Conservation (phyloP, 2,113 vertebrate genomes). For the Cyrtonyx montezumae region DNA sequence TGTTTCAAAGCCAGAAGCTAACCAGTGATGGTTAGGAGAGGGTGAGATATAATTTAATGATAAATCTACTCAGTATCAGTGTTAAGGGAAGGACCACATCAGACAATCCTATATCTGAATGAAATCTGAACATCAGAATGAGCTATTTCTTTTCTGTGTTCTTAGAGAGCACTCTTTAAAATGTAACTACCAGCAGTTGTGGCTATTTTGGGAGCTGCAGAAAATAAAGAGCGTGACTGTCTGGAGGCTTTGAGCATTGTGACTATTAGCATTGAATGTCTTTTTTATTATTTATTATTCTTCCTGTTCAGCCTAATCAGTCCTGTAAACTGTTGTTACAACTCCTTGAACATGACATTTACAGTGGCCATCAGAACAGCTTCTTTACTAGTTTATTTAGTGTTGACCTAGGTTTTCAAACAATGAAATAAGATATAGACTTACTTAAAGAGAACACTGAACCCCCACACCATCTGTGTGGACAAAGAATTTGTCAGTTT, state of each 20-base stretch:
- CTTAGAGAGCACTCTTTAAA: not conserved
- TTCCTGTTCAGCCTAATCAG: not conserved
- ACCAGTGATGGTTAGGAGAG: not conserved
- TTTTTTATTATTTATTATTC: not conserved
- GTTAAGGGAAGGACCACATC: not conserved
- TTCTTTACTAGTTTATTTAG: not conserved
- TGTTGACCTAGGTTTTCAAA: constrained; percentile 15
- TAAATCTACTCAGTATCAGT: not conserved
- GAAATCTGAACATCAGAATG: not conserved
- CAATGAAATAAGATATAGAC: not conserved
- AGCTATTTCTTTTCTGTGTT: not conserved
- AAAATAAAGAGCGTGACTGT: not conserved
- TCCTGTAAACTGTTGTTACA: not conserved
- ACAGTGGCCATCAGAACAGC: not conserved
- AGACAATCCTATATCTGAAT: not conserved
- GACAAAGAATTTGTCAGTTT: not conserved
- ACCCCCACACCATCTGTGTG: constrained; percentile 44
- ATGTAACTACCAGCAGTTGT: not conserved
- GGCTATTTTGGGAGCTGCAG: not conserved
- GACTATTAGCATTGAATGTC: not conserved
- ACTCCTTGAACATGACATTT: not conserved
- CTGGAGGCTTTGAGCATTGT: not conserved
- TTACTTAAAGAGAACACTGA: constrained; percentile 21
- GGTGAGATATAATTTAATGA: not conserved
- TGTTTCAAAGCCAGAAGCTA: not conserved